A percentile compares a stretch with the other conserved stretches of the same genome.
phyloP scores from a whole-genome alignment of 2,888 invertebrate species.

The Mythimna pallens region DNA sequence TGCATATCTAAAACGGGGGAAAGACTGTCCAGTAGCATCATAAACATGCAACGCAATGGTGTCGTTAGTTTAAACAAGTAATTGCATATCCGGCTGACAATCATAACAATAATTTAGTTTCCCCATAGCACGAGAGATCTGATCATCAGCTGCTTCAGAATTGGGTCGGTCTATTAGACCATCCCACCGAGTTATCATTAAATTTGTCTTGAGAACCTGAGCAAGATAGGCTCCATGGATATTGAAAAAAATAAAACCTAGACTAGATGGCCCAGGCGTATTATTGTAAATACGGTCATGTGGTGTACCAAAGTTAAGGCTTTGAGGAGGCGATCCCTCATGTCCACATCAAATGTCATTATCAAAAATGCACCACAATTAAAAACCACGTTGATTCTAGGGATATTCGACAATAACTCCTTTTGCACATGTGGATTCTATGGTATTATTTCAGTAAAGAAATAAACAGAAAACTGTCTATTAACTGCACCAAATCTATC shows the following conservation, averaged over 20 bases:
- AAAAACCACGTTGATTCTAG: neutral
- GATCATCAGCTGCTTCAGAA: neutral
- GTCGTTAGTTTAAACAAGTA: slow-evolving; percentile 1
- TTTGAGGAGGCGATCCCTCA: neutral
- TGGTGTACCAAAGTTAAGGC: neutral
- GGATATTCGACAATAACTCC: neutral
- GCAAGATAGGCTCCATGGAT: neutral
- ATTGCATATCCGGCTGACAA: slow-evolving; percentile 1
- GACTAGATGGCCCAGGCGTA: neutral
- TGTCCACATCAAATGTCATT: neutral
- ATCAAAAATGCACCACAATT: neutral
- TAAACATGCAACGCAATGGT: neutral
- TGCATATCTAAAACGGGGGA: neutral
- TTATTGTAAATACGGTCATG: neutral
- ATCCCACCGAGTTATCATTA: neutral
- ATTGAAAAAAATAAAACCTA: neutral
- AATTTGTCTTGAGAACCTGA: neutral
- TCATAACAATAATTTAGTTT: slow-evolving; percentile 6
- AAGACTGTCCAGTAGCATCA: neutral
- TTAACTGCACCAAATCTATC: neutral
- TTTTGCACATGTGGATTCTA: neutral
- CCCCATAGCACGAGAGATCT: slow-evolving; percentile 2
- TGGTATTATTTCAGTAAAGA: neutral
- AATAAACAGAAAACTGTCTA: neutral
- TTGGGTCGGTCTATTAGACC: neutral